Conservation (phyloP, 2,113 vertebrate genomes). For the Dromaius novaehollandiae region DNA sequence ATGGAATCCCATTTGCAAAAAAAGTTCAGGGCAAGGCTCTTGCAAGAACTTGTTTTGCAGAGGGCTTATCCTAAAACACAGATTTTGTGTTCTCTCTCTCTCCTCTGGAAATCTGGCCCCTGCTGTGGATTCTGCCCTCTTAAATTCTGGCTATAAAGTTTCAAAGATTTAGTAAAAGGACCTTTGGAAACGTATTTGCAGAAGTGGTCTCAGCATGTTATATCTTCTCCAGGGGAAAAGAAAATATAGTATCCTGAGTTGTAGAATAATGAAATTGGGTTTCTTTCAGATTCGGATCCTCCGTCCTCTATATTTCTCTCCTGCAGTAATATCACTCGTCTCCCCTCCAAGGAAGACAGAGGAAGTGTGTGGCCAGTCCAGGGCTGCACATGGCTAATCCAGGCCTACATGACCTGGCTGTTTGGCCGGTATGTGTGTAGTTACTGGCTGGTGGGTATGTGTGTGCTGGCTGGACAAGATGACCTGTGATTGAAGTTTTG, state of each 20-base stretch:
- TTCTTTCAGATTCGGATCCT: not conserved
- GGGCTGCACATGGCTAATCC: not conserved
- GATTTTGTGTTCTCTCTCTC: not conserved
- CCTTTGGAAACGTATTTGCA: not conserved
- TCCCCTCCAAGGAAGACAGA: too few species aligned
- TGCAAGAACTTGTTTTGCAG: not conserved
- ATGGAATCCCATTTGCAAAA: not conserved
- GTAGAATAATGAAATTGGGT: not conserved
- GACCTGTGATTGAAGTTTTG: not conserved
- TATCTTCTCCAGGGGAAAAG: not conserved
- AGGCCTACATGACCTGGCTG: not conserved
- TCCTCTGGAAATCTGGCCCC: not conserved
- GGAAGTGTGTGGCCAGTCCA: not conserved
- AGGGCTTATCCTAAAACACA: not conserved
- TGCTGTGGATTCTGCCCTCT: not conserved
- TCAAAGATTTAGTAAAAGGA: not conserved
- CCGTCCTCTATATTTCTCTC: not conserved
- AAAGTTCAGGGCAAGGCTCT: not conserved
- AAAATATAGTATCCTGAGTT: not conserved
- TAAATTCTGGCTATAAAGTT: not conserved
- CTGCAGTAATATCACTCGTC: not conserved
- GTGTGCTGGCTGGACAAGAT: not conserved
- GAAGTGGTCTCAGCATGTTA: too few species aligned
- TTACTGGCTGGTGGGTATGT: fast-evolving
- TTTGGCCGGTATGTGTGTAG: not conserved